These are phyloP conservation scores for Acipenser oxyrinchus DNA, from an alignment of 2,797 vertebrate genomes.

Conservation along the genomic window DNA sequence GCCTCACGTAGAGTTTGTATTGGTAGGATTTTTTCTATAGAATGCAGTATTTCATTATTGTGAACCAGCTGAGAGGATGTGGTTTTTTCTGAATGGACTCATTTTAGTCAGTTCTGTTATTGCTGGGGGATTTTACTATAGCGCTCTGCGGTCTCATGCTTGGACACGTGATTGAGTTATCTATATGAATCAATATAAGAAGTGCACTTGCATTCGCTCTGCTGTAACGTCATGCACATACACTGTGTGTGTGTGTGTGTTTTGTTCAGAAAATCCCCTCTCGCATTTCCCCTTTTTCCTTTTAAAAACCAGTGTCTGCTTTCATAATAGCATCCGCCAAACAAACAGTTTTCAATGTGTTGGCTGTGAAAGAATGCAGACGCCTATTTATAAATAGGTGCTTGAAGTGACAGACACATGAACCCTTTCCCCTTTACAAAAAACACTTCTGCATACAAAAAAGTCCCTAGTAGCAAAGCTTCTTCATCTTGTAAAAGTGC, in stretches of 20 bases:
- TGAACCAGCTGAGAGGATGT: no score
- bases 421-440: no score
- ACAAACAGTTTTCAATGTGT: background rate
- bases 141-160: background rate
- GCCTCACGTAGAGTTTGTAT: no score
- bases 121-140: conserved; percentile 9
- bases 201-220: conserved; percentile 29
- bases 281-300: conserved; percentile 45
- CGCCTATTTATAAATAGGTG: no score
- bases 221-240: conserved; percentile 27
- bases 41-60: no score
- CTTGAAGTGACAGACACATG: no score
- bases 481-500: no score
- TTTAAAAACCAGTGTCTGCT: conserved; percentile 29
- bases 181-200: conserved; percentile 40
- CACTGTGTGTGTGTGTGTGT: no score
- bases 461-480: no score
- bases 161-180: conserved; percentile 31
- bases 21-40: no score
- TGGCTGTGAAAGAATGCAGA: no score
- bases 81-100: conserved; percentile 17
- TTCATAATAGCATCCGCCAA: conserved; percentile 34
- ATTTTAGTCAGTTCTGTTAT: conserved; percentile 18
- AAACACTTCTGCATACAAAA: no score
- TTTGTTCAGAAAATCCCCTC: conserved; percentile 32